Base-by-base conservation (phyloP, 2,113 vertebrate species). In the Mus spicilegus region DNA sequence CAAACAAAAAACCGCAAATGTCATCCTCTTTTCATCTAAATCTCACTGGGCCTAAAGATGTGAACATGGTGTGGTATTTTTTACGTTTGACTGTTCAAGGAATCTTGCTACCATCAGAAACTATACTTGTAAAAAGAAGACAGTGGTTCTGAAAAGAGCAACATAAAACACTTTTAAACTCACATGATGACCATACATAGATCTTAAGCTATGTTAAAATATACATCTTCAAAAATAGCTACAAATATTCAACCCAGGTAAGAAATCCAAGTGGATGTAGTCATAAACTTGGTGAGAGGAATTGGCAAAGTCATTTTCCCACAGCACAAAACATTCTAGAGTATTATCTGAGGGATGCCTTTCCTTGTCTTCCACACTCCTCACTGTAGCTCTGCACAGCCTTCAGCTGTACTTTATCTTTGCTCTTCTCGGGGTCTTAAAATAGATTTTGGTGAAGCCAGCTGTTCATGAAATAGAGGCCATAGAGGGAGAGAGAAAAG, bases 351-450 rank as follows among this genome's bases (percentile, higher is more conserved):
- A 93, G 85, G 33, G 81, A 67, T 76, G 17, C 76, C 87, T 78
- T 85, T 85, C 88, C 56, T 89, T 89, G 82, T 87, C 51, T 91
- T 87, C 92, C 69, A 11, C 87, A 93, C 39, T 91, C 87, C 81
- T 87, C 54, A 87, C 13, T 92, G 4, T 30, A 95, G 70, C 76
- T 39, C n/a, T 94, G 61, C 16, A 77, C 87, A 96, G 94, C 82
- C 87, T 96, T 97, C 92, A 87, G 69, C 30, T 95, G 9, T 24
- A 63, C 54, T 96, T 98, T 0, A 80, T 84, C 77, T 92, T 89
- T 93, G 87, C 82, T 96, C 75, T 96, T 97, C 97, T 97, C 90
- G 75, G 89, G 69, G 36, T 92, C 85, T 96, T 97, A 98, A 98
- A 97, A 65, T 88, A 97, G 56, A 1, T 56, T 97, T 97, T 93